Conservation (phyloP, 2,113 vertebrate genomes). For the Malurus cyaneus region DNA sequence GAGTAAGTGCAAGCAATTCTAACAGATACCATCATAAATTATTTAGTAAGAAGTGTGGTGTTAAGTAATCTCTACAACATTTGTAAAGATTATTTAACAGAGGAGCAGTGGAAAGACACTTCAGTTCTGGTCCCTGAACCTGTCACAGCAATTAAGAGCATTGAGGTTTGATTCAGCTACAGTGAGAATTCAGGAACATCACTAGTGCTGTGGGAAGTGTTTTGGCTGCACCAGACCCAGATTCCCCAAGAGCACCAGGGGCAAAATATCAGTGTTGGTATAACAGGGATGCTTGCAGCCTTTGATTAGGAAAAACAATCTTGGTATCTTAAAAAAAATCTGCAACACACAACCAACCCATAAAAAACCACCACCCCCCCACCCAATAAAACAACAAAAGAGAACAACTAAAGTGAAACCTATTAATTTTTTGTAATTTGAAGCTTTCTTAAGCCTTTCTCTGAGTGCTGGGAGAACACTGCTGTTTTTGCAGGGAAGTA, state of each 20-base stretch:
- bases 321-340: neutral
- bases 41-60: neutral
- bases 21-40: neutral
- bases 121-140: neutral
- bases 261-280: neutral
- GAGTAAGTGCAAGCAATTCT: neutral
- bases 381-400: neutral
- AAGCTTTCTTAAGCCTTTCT: neutral
- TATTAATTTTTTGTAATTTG: neutral
- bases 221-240: neutral
- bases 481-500: neutral
- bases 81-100: neutral
- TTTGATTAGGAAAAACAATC: neutral
- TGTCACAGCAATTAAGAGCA: neutral
- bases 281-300: neutral
- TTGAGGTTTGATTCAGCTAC: neutral
- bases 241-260: neutral
- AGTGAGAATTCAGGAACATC: neutral
- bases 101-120: neutral
- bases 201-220: neutral
- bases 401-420: neutral
- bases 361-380: neutral
- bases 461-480: neutral
- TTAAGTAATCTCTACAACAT: neutral
- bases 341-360: no score